Base-by-base conservation (phyloP, 1,140 invertebrate genomes). In the Teleogryllus occipitalis region DNA sequence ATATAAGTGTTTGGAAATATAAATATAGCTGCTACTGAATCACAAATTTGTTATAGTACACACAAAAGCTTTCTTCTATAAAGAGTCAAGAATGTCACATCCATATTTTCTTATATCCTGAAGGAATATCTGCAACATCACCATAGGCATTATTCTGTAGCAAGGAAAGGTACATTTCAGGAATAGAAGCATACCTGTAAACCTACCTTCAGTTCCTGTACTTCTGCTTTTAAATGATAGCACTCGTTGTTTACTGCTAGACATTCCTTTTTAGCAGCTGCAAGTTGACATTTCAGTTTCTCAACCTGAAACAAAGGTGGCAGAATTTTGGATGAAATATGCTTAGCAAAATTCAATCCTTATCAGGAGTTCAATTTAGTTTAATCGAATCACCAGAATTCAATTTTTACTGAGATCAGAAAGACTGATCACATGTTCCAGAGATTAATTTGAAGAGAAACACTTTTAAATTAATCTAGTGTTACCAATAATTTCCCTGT, bases 241-340 rank as follows among this genome's bases (percentile, higher is more conserved):
- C 54, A 65, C 54, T 65, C 54, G 7, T 65, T 65, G 54, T 65
- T 65, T 65, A 65, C 54, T 14, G 54, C 54, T 65, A 65, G 18
- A 65, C 54, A 65, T 65, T 65, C 54, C 18, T 65, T 65, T 65
- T 65, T 65, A 65, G 54, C 54, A 65, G 54, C 54, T 65, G 54
- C 54, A 10, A 65, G 54, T 65, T 65, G 54, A 65, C 54, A 65
- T 18, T 65, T 65, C 54, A 65, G 18, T 65, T 65, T 65, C 18
- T 65, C 54, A 65, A 65, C 54, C 54, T 65, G 54, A 65, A 65
- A 65, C 54, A 65, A 65, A 10, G 18, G 7, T 18, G 18, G 10
- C 54, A 65, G 54, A 65, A 14, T 65, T 65, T 65, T 65, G 10
- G 7, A 65, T 65, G 10, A 65, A 65, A 65, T 65, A 65, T 65